Evolutionary conservation across 2,797 vertebrate species (phyloP).

Genomic region (Sebastes ruberrimus): DNA sequence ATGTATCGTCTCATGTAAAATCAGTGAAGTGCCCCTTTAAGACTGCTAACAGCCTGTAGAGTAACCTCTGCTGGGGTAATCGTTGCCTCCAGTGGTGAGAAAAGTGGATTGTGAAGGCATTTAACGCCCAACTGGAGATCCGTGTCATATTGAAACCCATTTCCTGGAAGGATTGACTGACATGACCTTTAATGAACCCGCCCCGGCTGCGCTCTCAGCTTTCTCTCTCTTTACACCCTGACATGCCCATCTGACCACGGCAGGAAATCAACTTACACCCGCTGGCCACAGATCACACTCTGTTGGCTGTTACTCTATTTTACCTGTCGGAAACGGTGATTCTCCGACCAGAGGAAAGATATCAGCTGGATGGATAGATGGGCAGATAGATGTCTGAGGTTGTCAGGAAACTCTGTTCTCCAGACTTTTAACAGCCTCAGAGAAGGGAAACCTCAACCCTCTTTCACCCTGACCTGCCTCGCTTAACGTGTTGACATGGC

Average conservation of each 20-base stretch:
- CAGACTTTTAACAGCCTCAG: conserved; percentile 1
- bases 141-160: not conserved
- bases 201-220: not conserved
- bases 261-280: conserved; percentile 4
- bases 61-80: not conserved
- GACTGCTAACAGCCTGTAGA: not conserved
- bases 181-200: not conserved
- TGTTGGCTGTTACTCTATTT: not conserved
- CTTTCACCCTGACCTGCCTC: conserved; percentile 14
- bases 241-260: not conserved
- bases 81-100: not conserved
- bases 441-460: not conserved
- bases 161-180: not conserved
- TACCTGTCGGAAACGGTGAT: not conserved
- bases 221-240: not conserved
- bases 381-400: not conserved
- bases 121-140: not conserved
- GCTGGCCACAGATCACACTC: not conserved
- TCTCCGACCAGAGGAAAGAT: not conserved
- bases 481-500: conserved; percentile 44
- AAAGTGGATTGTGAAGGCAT: not conserved
- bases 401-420: conserved; percentile 9
- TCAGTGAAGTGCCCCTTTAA: not conserved
- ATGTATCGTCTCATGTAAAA: not conserved
- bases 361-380: not conserved